Percentiles rank a stretch among this genome's conserved stretches.
These are phyloP conservation scores for Pseudeuparius sepicola DNA, from an alignment of 2,888 invertebrate species.

Conservation along the genomic window DNA sequence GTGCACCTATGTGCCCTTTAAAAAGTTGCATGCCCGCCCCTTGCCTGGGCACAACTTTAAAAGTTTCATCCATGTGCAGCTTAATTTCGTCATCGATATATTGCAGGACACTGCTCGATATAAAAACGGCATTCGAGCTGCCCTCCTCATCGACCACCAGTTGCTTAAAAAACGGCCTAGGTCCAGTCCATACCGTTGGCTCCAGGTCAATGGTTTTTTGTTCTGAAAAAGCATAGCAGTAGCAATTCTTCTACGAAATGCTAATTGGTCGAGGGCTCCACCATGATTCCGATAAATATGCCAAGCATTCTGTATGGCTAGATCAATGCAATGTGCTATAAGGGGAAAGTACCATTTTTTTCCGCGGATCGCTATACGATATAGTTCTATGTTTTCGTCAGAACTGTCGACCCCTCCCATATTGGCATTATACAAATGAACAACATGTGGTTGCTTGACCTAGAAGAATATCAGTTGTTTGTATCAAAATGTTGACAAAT, in stretches of 20 bases:
- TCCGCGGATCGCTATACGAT: conserved; percentile 20
- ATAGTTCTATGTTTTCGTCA: conserved; percentile 27
- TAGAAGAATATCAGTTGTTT: conserved; percentile 5
- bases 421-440: conserved; percentile 22
- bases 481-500: background rate
- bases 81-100: too few relatives aligned
- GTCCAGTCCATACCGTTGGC: too few relatives aligned
- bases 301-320: conserved; percentile 28
- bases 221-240: conserved; percentile 1
- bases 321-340: conserved; percentile 25
- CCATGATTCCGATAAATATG: conserved; percentile 21
- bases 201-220: too few relatives aligned
- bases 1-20: too few relatives aligned
- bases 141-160: too few relatives aligned
- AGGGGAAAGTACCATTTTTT: conserved; percentile 30
- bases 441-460: conserved; percentile 21
- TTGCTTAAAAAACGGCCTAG: too few relatives aligned
- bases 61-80: too few relatives aligned
- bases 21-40: too few relatives aligned
- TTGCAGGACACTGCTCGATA: too few relatives aligned
- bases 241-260: conserved; percentile 22
- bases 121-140: too few relatives aligned
- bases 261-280: conserved; percentile 22
- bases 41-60: too few relatives aligned
- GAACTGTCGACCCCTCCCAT: conserved; percentile 27